Percentiles rank a stretch among this genome's conserved stretches.
Conservation (phyloP, 2,888 invertebrate genomes). For the Pachydiplax longipennis region DNA sequence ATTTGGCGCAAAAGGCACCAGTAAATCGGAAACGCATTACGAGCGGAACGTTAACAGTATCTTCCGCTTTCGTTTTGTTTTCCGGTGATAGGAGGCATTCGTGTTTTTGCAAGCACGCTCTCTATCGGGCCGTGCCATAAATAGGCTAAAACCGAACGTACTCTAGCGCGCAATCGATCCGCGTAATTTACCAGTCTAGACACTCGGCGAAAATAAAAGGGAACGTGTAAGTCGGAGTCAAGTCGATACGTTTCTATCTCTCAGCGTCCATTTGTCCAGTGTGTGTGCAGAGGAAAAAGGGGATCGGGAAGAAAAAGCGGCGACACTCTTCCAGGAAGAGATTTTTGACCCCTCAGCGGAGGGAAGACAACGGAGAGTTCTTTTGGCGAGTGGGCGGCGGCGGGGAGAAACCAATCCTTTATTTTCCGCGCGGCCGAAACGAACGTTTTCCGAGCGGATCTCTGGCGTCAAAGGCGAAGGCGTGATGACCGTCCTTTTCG, state of each 20-base stretch:
- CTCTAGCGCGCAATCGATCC: background rate
- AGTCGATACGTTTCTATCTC: background rate
- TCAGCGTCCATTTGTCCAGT: background rate
- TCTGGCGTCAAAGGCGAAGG: background rate
- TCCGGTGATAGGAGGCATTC: background rate
- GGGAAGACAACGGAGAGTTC: background rate
- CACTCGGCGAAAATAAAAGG: conserved; percentile 18
- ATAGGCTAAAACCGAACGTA: background rate
- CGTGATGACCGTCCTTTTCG: background rate
- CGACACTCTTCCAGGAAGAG: conserved; percentile 10
- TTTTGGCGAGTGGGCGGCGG: background rate
- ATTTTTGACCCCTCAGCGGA: background rate
- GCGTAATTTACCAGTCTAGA: conserved; percentile 34
- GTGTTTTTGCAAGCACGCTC: background rate
- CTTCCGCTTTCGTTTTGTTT: no score
- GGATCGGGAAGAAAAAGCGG: background rate
- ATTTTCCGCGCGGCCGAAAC: background rate
- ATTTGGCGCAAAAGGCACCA: no score
- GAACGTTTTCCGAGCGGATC: background rate
- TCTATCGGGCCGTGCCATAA: background rate
- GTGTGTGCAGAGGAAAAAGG: background rate
- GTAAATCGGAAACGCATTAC: no score
- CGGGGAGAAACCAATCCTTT: background rate
- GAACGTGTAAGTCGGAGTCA: background rate
- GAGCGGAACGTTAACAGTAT: no score